Percentiles rank a stretch among this genome's conserved stretches.
Evolutionary conservation across 2,888 invertebrate genomes (phyloP).

Genomic region (Andrena minutula): DNA sequence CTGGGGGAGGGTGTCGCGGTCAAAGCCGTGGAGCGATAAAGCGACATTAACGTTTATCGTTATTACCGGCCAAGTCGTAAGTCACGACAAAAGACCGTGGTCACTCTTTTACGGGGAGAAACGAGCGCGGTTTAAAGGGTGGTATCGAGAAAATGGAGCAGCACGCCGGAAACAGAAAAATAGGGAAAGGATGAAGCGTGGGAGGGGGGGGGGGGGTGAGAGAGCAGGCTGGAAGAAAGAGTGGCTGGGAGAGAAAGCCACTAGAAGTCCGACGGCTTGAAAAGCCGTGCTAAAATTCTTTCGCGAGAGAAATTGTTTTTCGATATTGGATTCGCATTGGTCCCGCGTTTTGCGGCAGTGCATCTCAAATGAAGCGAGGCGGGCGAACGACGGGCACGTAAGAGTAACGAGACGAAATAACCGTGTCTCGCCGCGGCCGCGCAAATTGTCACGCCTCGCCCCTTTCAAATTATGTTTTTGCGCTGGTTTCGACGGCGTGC

Average conservation of each 20-base stretch:
- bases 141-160: slow-evolving; percentile 70
- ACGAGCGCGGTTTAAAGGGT: slow-evolving; percentile 72
- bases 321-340: slow-evolving; percentile 85
- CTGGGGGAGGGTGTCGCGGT: slow-evolving; percentile 40
- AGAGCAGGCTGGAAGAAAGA: slow-evolving; percentile 37
- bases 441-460: slow-evolving; percentile 50
- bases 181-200: slow-evolving; percentile 55
- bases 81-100: slow-evolving; percentile 66
- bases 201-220: slow-evolving; percentile 17
- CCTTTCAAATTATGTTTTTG: slow-evolving; percentile 41
- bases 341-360: slow-evolving; percentile 76
- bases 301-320: slow-evolving; percentile 86
- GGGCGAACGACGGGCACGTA: slow-evolving; percentile 27
- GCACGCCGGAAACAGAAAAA: slow-evolving; percentile 66
- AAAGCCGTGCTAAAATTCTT: slow-evolving; percentile 78
- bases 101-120: slow-evolving; percentile 70
- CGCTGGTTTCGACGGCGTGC: not conserved
- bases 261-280: slow-evolving; percentile 71
- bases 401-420: slow-evolving; percentile 63
- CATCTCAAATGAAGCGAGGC: slow-evolving; percentile 78
- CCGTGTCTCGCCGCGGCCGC: slow-evolving; percentile 34
- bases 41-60: slow-evolving; percentile 74
- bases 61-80: slow-evolving; percentile 67
- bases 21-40: slow-evolving; percentile 64
- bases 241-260: slow-evolving; percentile 53